A percentile compares a stretch with the other conserved stretches of the same genome.
phyloP scores from a whole-genome alignment of 2,888 invertebrate species.

The Archaeoteleia sp. region DNA sequence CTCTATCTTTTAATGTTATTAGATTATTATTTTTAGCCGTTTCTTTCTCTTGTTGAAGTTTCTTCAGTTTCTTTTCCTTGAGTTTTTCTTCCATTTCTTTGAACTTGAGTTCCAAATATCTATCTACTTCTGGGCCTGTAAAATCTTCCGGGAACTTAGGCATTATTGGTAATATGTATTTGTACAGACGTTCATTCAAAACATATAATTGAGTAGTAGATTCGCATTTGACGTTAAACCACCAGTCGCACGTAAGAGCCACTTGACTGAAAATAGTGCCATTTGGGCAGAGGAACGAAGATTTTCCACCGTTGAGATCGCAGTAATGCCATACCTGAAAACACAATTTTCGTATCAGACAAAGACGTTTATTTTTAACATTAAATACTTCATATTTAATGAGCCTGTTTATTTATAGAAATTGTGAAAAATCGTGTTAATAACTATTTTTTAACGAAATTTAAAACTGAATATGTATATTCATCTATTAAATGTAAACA shows the following conservation, averaged over 20 bases:
- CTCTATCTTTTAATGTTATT: too few relatives aligned
- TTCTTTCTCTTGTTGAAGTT: conserved; percentile 66
- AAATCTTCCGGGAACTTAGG: conserved; percentile 94
- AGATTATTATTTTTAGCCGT: conserved; percentile 50
- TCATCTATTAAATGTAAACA: too few relatives aligned
- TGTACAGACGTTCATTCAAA: conserved; percentile 90
- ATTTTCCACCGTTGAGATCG: conserved; percentile 91
- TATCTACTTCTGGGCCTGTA: conserved; percentile 90
- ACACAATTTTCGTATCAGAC: too few relatives aligned
- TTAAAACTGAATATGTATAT: too few relatives aligned
- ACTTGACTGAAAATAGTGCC: conserved; percentile 94
- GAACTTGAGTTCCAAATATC: conserved; percentile 88
- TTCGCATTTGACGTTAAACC: conserved; percentile 93
- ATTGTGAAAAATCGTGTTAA: too few relatives aligned
- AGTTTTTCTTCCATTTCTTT: conserved; percentile 91
- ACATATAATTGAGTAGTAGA: conserved; percentile 90
- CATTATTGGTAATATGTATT: conserved; percentile 89
- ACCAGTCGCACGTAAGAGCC: conserved; percentile 92
- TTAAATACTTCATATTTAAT: neutral
- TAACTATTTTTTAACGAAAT: too few relatives aligned
- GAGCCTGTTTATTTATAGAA: too few relatives aligned
- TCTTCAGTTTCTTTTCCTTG: conserved; percentile 79
- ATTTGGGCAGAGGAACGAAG: conserved; percentile 92
- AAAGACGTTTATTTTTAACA: neutral
- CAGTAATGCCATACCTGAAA: conserved; percentile 93